Base-by-base conservation (phyloP, 1,140 invertebrate species). In the Aphaenogaster rudis region DNA sequence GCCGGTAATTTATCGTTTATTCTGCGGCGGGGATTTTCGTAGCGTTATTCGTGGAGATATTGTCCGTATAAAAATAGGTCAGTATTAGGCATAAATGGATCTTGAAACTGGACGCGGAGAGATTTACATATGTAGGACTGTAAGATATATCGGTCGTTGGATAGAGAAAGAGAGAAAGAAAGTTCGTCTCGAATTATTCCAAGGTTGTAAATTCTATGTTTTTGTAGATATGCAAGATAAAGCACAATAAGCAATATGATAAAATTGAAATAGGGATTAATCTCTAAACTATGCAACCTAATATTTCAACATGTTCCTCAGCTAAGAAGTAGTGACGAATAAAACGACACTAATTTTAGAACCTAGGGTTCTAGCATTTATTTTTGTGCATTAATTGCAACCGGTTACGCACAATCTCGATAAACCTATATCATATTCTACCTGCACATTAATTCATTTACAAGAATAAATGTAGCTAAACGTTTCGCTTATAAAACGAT, bases 401-500 rank as follows among this genome's bases (percentile, higher is more conserved):
- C 48, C 8, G 5, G 6, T 57, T 33, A 81, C 52, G 9, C 66
- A 3, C 2, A 13, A 48, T 59, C 21, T n/a, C 45, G 36, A 39
- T 17, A 45, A 79, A 67, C 67, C 13, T 28, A 28, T 9, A 42
- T 8, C 5, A 15, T 39, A 61, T 72, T 69, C 48, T 33, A 61
- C 17, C 21, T 50, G 6, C 28, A 36, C 21, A 84, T 63, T 76
- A 74, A 84, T 76, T 74, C 54, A 36, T 39, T 84, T 50, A 88
- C 61, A 87, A 77, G 86, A 88, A 90, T 88, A 91, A 78, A 87
- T 87, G 78, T 69, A 48, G 80, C 77, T 45, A 82, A 86, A 86
- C 59, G 78, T 71, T 52, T n/a, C 64, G 64, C 79, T 86, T 48
- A 64, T 86, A 86, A 86, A 86, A 80, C 64, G 77, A 86, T 80